Evolutionary conservation across 2,888 invertebrate genomes (phyloP).

Genomic region (Acrobasis consociella): DNA sequence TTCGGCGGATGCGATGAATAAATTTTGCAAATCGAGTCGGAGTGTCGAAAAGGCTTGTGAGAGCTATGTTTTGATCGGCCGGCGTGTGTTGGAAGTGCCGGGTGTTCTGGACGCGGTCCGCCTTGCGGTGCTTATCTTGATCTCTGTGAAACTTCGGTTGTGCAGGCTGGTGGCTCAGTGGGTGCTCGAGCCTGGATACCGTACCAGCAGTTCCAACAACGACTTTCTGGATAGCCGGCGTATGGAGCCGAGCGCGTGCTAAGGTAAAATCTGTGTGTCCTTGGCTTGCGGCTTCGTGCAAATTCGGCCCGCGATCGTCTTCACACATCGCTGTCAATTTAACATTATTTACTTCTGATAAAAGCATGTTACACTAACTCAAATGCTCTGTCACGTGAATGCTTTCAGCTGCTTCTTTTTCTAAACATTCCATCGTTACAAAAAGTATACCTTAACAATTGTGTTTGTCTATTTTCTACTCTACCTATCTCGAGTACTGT

Average conservation of each 20-base stretch:
- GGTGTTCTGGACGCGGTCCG: slow-evolving; percentile 64
- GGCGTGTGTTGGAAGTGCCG: slow-evolving; percentile 73
- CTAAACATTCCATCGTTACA: neutral
- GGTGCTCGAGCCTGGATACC: slow-evolving; percentile 41
- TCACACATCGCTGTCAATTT: slow-evolving; percentile 25
- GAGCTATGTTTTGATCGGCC: slow-evolving; percentile 77
- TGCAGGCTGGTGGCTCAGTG: slow-evolving; percentile 45
- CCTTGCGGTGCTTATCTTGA: slow-evolving; percentile 52
- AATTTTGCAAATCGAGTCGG: slow-evolving; percentile 80
- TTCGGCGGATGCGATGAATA: slow-evolving; percentile 82
- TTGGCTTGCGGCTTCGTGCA: slow-evolving; percentile 12
- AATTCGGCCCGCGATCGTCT: slow-evolving; percentile 10
- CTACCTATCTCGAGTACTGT: neutral
- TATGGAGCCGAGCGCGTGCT: slow-evolving; percentile 60
- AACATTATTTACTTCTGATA: slow-evolving; percentile 14
- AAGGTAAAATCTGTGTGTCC: slow-evolving; percentile 49
- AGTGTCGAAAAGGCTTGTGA: slow-evolving; percentile 79
- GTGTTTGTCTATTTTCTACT: neutral
- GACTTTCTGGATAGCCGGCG: slow-evolving; percentile 46
- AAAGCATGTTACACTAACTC: slow-evolving; percentile 4
- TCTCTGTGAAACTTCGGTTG: slow-evolving; percentile 59
- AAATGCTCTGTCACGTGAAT: slow-evolving; percentile 20
- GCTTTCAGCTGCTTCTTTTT: slow-evolving; percentile 12
- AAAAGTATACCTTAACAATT: neutral
- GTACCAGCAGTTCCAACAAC: slow-evolving; percentile 40